Conservation (phyloP, 2,888 invertebrate species). For the Melanotus villosus region DNA sequence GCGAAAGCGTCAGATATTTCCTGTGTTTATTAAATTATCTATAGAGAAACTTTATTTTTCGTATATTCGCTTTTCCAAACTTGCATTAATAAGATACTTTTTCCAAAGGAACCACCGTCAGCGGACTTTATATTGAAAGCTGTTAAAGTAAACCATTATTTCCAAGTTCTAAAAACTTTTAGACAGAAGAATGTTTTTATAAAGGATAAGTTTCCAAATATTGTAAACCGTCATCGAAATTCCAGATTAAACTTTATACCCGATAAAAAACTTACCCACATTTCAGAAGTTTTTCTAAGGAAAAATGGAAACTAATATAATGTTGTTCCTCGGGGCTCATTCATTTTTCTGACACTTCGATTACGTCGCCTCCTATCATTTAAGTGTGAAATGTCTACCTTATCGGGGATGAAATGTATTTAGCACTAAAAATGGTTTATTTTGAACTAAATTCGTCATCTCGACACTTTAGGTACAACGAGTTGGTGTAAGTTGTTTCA, state of each 20-base stretch:
- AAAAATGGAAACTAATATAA: conserved; percentile 45
- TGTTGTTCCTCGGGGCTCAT: conserved; percentile 31
- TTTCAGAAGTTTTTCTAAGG: conserved; percentile 30
- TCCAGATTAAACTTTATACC: conserved; percentile 38
- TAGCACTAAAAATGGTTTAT: conserved; percentile 27
- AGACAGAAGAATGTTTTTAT: conserved; percentile 14
- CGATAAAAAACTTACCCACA: conserved; percentile 17
- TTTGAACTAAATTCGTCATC: not conserved
- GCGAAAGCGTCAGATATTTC: no score
- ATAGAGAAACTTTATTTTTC: no score
- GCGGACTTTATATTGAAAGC: conserved; percentile 7
- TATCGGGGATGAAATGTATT: conserved; percentile 27
- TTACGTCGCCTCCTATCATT: conserved; percentile 35
- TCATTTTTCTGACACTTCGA: conserved; percentile 44
- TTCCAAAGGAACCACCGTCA: not conserved
- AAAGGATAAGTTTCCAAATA: conserved; percentile 35
- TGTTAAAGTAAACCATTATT: conserved; percentile 15
- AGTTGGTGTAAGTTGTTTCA: no score
- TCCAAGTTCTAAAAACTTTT: conserved; percentile 18
- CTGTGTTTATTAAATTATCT: no score
- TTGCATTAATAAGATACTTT: not conserved
- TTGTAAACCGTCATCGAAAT: conserved; percentile 34
- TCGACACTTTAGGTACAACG: not conserved
- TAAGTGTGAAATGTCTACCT: conserved; percentile 31
- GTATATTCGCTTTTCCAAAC: not conserved